Percentiles rank a stretch among this genome's conserved stretches.
phyloP scores from a whole-genome alignment of 2,888 invertebrate species.

The Orgyia antiqua region DNA sequence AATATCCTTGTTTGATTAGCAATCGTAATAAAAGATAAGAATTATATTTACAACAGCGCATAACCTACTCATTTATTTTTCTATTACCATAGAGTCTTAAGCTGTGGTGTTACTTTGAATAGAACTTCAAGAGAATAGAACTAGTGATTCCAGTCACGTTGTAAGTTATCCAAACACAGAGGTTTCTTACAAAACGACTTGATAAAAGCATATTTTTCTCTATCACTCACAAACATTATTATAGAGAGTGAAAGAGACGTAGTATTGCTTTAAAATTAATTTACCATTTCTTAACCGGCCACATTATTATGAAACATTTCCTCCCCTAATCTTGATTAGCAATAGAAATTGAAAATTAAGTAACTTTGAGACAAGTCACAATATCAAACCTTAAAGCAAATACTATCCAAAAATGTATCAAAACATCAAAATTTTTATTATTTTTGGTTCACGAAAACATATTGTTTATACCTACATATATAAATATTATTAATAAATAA shows the following conservation, averaged over 20 bases:
- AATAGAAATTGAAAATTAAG: constrained; percentile 47
- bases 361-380: constrained; percentile 55
- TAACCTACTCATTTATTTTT: too few species aligned
- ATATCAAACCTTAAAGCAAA: constrained; percentile 57
- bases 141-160: too few species aligned
- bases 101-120: too few species aligned
- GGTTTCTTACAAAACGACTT: constrained; percentile 8
- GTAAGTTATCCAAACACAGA: constrained; percentile 1
- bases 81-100: too few species aligned
- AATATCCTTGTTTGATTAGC: too few species aligned
- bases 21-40: too few species aligned
- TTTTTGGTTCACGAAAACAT: constrained; percentile 24
- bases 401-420: constrained; percentile 36
- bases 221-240: constrained; percentile 6
- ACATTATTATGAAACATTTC: constrained; percentile 29
- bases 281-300: constrained; percentile 16
- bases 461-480: constrained; percentile 28
- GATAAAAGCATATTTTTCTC: constrained; percentile 8
- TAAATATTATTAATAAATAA: constrained; percentile 13
- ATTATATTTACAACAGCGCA: too few species aligned
- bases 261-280: constrained; percentile 7
- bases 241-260: constrained; percentile 9
- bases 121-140: too few species aligned
- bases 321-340: constrained; percentile 45
- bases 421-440: constrained; percentile 40